Evolutionary conservation across 2,113 vertebrate species (phyloP).

Genomic region (Clinocottus analis): DNA sequence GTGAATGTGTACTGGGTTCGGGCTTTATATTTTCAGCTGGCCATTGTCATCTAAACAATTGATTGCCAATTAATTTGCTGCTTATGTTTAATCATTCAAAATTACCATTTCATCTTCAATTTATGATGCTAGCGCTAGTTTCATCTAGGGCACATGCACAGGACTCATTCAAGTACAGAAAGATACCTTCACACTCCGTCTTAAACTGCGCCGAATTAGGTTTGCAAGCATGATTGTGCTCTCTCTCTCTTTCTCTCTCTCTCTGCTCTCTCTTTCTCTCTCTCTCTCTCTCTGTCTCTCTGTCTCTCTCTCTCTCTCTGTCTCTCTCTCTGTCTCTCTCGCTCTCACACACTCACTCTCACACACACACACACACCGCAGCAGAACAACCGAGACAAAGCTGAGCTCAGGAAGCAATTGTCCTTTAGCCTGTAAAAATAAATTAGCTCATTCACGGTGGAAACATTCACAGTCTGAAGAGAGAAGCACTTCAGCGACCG

Average conservation of each 20-base stretch:
- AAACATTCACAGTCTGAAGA: constrained; percentile 54
- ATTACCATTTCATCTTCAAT: constrained; percentile 9
- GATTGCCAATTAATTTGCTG: neutral
- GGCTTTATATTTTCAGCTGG: neutral
- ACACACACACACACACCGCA: constrained; percentile 10
- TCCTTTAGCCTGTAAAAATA: constrained; percentile 64
- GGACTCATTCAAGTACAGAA: neutral
- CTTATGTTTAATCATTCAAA: constrained; percentile 21
- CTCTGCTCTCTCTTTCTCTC: too few species aligned
- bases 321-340: too few species aligned
- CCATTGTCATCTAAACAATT: neutral
- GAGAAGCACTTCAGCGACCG: constrained; percentile 44
- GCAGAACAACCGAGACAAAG: constrained; percentile 6
- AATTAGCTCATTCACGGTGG: constrained; percentile 63
- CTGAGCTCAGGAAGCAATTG: constrained; percentile 58
- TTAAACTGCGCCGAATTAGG: constrained; percentile 21
- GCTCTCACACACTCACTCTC: neutral
- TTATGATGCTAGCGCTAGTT: neutral
- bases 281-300: too few species aligned
- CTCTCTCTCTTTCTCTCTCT: too few species aligned
- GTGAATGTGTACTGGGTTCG: neutral
- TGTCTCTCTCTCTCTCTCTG: too few species aligned
- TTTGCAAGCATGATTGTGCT: constrained; percentile 15
- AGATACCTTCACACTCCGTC: neutral
- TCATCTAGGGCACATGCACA: constrained; percentile 10